Conservation (phyloP, 2,113 vertebrate species). For the Electrona antarctica region DNA sequence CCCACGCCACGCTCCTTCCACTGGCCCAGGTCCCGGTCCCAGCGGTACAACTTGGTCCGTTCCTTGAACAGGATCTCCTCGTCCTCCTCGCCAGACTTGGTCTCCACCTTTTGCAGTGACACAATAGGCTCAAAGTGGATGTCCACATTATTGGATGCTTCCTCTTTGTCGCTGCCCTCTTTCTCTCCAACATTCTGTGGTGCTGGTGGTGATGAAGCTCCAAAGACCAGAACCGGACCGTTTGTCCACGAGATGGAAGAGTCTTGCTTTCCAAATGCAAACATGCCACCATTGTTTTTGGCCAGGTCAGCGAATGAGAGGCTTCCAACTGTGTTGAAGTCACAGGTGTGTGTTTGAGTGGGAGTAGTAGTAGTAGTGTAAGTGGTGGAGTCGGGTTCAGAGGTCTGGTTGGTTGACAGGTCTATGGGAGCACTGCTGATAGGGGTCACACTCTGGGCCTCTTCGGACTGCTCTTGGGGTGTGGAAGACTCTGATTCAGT, state of each 20-base stretch:
- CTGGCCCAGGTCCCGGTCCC: conserved; percentile 88
- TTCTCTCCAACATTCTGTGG: conserved; percentile 77
- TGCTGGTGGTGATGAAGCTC: conserved; percentile 49
- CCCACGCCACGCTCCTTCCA: conserved; percentile 98
- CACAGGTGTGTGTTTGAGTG: conserved; percentile 70
- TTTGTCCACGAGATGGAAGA: conserved; percentile 95
- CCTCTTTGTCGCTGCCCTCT: conserved; percentile 88
- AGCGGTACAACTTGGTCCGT: conserved; percentile 91
- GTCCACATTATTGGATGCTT: conserved; percentile 83
- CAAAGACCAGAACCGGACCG: conserved; percentile 89
- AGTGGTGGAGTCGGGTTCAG: conserved; percentile 58
- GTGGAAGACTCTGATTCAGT: conserved; percentile 63
- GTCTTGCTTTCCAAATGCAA: conserved; percentile 89
- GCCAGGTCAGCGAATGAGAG: conserved; percentile 93
- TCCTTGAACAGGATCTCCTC: conserved; percentile 97
- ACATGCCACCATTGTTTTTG: conserved; percentile 86
- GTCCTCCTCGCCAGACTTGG: conserved; percentile 97
- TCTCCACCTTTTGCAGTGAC: conserved; percentile 89
- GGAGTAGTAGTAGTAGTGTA: conserved; percentile 31
- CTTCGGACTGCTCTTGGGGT: conserved; percentile 75
- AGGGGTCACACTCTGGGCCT: conserved; percentile 17
- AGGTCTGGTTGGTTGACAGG: conserved; percentile 85
- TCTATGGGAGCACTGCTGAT: conserved; percentile 84
- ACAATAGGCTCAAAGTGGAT: conserved; percentile 97
- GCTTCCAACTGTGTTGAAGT: conserved; percentile 70